Percentiles rank a stretch among this genome's conserved stretches.
phyloP scores from a whole-genome alignment of 2,113 vertebrate species.

The Crotalus tigris region DNA sequence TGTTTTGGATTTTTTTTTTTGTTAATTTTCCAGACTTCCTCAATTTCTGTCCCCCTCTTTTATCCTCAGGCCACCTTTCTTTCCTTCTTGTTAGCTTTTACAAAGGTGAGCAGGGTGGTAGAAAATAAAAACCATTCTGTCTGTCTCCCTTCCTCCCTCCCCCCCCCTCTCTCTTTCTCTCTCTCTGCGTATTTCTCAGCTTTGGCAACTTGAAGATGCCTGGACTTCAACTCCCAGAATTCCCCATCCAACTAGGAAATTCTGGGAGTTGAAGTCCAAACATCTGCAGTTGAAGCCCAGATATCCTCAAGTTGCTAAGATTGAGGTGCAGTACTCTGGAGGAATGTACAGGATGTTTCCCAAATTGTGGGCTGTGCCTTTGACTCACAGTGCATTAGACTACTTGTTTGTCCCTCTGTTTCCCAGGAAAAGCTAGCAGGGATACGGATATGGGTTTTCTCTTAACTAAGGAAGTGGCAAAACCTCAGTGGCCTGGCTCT shows the following conservation, averaged over 20 bases:
- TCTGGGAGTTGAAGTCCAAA: not conserved
- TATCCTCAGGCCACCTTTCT: too few species aligned
- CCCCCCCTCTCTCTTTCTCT: not conserved
- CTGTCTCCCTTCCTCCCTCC: not conserved
- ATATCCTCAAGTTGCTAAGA: not conserved
- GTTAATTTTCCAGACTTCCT: not conserved
- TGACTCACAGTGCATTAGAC: not conserved
- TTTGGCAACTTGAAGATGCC: not conserved
- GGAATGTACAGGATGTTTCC: conserved; percentile 6
- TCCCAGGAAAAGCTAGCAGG: not conserved
- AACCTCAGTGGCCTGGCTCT: not conserved
- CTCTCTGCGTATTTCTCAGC: not conserved
- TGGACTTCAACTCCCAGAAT: not conserved
- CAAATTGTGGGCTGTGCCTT: conserved; percentile 1
- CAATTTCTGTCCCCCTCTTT: not conserved
- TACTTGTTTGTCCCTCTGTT: not conserved
- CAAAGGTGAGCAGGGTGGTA: not conserved
- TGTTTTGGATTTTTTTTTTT: too few species aligned
- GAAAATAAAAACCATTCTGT: not conserved
- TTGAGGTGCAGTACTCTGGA: not conserved
- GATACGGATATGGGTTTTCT: not conserved
- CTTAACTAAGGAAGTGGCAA: not conserved
- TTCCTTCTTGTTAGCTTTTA: not conserved
- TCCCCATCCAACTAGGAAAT: not conserved
- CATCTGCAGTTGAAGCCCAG: not conserved